Conservation (phyloP, 2,888 invertebrate species). For the Orthosia gothica region DNA sequence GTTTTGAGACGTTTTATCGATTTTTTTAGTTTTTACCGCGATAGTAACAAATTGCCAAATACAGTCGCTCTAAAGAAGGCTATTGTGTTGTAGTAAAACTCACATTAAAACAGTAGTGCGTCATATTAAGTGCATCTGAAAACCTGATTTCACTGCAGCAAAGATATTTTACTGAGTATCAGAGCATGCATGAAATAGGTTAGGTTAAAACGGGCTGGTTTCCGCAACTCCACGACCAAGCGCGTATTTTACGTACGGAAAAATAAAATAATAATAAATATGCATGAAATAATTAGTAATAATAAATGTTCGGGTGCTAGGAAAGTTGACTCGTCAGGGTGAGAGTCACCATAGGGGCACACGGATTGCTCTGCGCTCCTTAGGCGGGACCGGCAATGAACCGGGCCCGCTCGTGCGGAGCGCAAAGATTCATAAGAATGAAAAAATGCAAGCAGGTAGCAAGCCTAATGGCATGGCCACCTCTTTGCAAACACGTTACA, state of each 20-base stretch:
- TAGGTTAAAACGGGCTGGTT: no score
- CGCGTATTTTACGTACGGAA: no score
- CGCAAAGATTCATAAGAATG: slow-evolving; percentile 49
- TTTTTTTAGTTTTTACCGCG: background rate
- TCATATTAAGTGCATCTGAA: no score
- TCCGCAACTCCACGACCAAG: no score
- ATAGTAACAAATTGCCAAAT: background rate
- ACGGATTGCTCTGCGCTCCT: slow-evolving; percentile 83
- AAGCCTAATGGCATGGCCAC: background rate
- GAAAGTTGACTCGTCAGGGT: slow-evolving; percentile 87
- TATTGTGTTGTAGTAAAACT: background rate
- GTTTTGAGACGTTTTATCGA: background rate
- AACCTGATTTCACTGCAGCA: no score
- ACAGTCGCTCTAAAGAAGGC: background rate
- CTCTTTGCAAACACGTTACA: background rate
- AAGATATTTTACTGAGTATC: background rate
- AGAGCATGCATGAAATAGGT: background rate
- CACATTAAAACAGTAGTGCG: background rate
- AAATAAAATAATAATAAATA: no score
- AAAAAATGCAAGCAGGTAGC: background rate
- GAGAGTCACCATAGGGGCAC: slow-evolving; percentile 90
- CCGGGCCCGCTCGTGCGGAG: slow-evolving; percentile 85
- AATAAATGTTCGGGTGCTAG: slow-evolving; percentile 86
- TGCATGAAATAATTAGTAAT: background rate
- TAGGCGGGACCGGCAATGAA: slow-evolving; percentile 72